These are phyloP conservation scores for Strigamia crassipes DNA, from an alignment of 2,888 invertebrate species.

Conservation along the genomic window DNA sequence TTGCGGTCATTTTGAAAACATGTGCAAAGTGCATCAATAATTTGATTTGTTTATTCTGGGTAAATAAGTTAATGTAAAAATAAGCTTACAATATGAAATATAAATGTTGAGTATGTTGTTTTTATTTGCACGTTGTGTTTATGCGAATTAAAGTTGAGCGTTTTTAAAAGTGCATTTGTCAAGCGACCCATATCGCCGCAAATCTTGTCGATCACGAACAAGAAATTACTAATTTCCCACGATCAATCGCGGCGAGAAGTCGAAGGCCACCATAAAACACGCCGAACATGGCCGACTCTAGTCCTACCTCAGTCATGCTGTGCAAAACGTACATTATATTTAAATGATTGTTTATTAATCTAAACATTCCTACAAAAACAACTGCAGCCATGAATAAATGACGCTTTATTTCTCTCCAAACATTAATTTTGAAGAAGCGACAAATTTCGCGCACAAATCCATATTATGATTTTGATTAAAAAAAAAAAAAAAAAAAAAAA, in stretches of 20 bases:
- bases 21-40: too few species aligned
- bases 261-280: conserved; percentile 35
- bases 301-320: too few species aligned
- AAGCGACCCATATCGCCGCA: conserved; percentile 11
- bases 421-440: not conserved
- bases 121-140: not conserved
- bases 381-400: not conserved
- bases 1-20: too few species aligned
- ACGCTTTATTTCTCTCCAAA: not conserved
- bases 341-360: not conserved
- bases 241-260: conserved; percentile 13
- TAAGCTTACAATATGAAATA: too few species aligned
- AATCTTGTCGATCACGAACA: conserved; percentile 2
- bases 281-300: not conserved
- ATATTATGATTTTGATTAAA: not conserved
- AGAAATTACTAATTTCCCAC: conserved; percentile 29
- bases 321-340: not conserved
- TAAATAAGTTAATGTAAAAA: too few species aligned
- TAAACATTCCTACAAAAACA: not conserved
- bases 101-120: not conserved
- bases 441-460: not conserved
- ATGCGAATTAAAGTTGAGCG: not conserved
- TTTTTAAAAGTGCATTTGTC: conserved; percentile 5
- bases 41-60: not conserved
- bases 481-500: too few species aligned